A percentile compares a stretch with the other conserved stretches of the same genome.
Conservation (phyloP, 2,888 invertebrate species). For the Galeruca laticollis region DNA sequence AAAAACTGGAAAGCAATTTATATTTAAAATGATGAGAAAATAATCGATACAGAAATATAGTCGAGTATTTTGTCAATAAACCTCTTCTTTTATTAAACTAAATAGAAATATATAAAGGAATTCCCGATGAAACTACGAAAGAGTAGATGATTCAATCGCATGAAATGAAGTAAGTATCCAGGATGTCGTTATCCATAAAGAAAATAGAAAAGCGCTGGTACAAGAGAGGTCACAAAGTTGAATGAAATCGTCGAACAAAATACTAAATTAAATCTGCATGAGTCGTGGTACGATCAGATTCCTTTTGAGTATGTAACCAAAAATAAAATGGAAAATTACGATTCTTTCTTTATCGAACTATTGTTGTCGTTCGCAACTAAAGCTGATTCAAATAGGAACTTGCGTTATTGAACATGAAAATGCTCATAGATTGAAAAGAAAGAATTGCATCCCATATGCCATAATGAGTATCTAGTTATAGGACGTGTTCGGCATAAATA, state of each 20-base stretch:
- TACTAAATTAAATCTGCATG: conserved; percentile 10
- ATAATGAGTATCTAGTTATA: no score
- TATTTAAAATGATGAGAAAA: no score
- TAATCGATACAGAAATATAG: no score
- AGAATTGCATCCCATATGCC: no score
- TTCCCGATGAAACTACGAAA: not conserved
- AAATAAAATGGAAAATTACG: not conserved
- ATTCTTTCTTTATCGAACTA: no score
- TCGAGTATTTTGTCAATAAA: no score
- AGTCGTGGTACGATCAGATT: conserved; percentile 1
- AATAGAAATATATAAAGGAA: not conserved
- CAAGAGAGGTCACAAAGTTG: not conserved
- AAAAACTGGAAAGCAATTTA: no score
- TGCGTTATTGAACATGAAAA: no score
- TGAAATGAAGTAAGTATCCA: not conserved
- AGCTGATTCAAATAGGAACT: no score
- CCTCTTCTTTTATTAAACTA: not conserved
- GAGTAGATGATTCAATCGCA: not conserved
- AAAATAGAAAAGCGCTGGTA: not conserved
- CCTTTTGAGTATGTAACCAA: not conserved
- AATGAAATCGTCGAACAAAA: not conserved
- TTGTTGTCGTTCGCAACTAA: no score
- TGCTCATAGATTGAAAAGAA: no score
- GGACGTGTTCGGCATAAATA: no score
- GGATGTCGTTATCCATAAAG: not conserved